Conservation (phyloP, 2,888 invertebrate genomes). For the Agonopterix arenella region DNA sequence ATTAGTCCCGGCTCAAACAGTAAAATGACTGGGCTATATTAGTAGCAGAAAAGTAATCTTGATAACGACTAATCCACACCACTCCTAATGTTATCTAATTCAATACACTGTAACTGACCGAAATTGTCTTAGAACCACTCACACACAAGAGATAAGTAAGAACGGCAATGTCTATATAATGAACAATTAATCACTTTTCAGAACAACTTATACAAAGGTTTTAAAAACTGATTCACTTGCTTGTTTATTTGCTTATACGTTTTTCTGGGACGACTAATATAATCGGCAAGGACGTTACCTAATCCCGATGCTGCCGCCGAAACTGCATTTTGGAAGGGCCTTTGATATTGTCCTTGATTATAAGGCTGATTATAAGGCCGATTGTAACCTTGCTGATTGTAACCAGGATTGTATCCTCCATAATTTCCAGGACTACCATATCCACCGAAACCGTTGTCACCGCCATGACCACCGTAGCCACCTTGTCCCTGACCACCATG, state of each 20-base stretch:
- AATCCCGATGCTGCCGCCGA: constrained; percentile 70
- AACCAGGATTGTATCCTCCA: constrained; percentile 10
- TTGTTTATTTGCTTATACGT: constrained; percentile 53
- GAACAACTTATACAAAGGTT: constrained; percentile 55
- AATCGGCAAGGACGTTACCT: constrained; percentile 68
- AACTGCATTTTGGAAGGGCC: constrained; percentile 48
- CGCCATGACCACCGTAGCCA: constrained; percentile 12
- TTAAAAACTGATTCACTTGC: constrained; percentile 47
- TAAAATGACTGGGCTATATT: too few species aligned
- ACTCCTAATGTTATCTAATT: too few species aligned
- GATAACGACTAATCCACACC: too few species aligned
- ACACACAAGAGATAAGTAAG: too few species aligned
- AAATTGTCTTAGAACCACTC: too few species aligned
- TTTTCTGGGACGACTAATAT: constrained; percentile 51
- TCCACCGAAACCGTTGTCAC: constrained; percentile 8
- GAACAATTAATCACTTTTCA: constrained; percentile 17
- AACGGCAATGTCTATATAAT: too few species aligned
- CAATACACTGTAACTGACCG: too few species aligned
- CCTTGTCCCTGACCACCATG: constrained; percentile 9
- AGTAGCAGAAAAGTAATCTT: too few species aligned
- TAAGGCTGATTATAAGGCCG: constrained; percentile 4
- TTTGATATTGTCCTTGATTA: constrained; percentile 5
- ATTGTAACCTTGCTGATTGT: constrained; percentile 1
- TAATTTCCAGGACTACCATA: constrained; percentile 12
- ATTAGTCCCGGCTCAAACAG: too few species aligned